Conservation (phyloP, 2,888 invertebrate species). For the Lepetodrilus schrolli region DNA sequence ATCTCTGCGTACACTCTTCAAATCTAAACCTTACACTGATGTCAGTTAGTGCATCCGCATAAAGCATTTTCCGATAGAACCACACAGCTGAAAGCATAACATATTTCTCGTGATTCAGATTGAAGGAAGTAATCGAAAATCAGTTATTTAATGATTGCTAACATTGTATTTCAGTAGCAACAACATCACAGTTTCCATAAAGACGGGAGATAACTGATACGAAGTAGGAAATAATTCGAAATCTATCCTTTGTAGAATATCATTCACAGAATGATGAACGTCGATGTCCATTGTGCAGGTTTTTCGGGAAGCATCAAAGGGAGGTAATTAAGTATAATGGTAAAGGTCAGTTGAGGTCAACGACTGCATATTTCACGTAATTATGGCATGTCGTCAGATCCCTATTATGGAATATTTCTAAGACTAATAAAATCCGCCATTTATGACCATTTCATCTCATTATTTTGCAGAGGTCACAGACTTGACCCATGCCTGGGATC, state of each 20-base stretch:
- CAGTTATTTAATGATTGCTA: too few species aligned
- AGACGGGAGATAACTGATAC: not conserved
- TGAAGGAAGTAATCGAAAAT: too few species aligned
- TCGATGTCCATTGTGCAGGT: conserved; percentile 35
- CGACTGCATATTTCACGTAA: conserved; percentile 17
- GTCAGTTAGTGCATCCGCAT: too few species aligned
- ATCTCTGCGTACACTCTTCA: too few species aligned
- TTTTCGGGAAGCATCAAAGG: not conserved
- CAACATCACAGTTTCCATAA: too few species aligned
- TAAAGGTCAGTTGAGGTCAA: not conserved
- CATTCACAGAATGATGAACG: too few species aligned
- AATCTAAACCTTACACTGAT: too few species aligned
- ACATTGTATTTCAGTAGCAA: too few species aligned
- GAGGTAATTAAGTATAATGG: conserved; percentile 3
- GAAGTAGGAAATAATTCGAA: not conserved
- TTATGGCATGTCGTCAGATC: not conserved
- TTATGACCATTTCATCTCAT: not conserved
- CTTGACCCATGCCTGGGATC: not conserved
- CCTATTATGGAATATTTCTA: not conserved
- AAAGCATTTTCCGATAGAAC: too few species aligned
- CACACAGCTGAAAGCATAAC: too few species aligned
- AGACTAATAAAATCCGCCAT: conserved; percentile 4
- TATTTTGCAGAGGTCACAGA: not conserved
- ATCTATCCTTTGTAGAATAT: not conserved
- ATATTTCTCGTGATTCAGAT: too few species aligned